Conservation (phyloP, 2,888 invertebrate species). For the Notodonta dromedarius region DNA sequence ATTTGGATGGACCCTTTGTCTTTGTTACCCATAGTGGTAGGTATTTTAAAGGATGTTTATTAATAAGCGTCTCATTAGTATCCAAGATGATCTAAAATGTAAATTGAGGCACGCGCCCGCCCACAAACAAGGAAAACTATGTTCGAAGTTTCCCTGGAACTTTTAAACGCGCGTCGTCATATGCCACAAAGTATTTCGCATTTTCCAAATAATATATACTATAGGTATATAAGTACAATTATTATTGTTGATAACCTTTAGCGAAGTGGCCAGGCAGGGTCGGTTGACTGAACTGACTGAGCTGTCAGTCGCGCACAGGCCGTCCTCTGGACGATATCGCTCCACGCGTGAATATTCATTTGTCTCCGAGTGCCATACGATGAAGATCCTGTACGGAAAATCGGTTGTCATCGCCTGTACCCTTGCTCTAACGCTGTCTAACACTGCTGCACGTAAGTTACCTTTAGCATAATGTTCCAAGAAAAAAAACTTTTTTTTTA, state of each 20-base stretch:
- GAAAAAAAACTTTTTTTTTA: constrained; percentile 20
- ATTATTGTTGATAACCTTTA: constrained; percentile 69
- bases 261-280: constrained; percentile 56
- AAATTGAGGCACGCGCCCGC: background rate
- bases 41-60: too few relatives aligned
- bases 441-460: constrained; percentile 53
- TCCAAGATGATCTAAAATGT: background rate
- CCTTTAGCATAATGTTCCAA: constrained; percentile 12
- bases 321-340: constrained; percentile 46
- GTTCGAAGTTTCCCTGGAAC: constrained; percentile 31
- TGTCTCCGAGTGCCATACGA: constrained; percentile 39
- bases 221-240: constrained; percentile 5
- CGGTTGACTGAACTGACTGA: constrained; percentile 49
- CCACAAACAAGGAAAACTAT: constrained; percentile 1
- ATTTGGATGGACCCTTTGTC: too few relatives aligned
- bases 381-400: constrained; percentile 42
- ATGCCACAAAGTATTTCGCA: constrained; percentile 36
- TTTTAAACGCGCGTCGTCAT: constrained; percentile 38
- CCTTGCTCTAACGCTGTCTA: constrained; percentile 38
- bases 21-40: too few relatives aligned
- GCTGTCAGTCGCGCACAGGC: constrained; percentile 60
- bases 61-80: too few relatives aligned
- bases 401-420: constrained; percentile 35
- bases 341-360: constrained; percentile 29
- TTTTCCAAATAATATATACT: constrained; percentile 45